Evolutionary conservation across 2,113 vertebrate genomes (phyloP).

Genomic region (Bos taurus): DNA sequence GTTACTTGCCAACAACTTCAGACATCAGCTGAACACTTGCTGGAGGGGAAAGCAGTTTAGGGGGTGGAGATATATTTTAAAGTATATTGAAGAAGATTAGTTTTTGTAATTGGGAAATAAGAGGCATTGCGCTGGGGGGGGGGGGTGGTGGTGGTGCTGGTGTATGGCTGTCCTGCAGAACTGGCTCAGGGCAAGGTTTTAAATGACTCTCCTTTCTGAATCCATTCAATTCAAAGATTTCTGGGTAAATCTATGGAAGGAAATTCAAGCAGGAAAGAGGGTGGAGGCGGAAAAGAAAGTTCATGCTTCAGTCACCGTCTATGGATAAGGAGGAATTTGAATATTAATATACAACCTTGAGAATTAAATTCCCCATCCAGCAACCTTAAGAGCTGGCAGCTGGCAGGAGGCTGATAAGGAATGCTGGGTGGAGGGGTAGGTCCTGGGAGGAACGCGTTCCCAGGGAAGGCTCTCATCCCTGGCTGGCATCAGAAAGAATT

Average conservation of each 20-base stretch:
- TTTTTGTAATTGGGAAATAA: slow-evolving; percentile 42
- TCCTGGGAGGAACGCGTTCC: slow-evolving; percentile 76
- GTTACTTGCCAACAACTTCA: slow-evolving; percentile 74
- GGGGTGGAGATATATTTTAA: slow-evolving; percentile 43
- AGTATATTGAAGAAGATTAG: slow-evolving; percentile 13
- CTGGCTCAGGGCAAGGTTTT: neutral
- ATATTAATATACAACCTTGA: slow-evolving; percentile 81
- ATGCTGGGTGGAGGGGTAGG: slow-evolving; percentile 38
- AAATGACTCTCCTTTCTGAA: slow-evolving; percentile 41
- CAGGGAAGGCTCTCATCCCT: slow-evolving; percentile 81
- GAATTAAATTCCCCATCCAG: slow-evolving; percentile 80
- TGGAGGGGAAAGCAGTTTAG: slow-evolving; percentile 11
- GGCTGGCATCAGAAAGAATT: slow-evolving; percentile 80
- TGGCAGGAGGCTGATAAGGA: slow-evolving; percentile 82
- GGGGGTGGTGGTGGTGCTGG: neutral
- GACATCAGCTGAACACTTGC: slow-evolving; percentile 47
- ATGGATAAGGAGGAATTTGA: slow-evolving; percentile 80
- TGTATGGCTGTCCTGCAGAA: neutral
- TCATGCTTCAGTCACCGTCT: slow-evolving; percentile 72
- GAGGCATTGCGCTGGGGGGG: neutral
- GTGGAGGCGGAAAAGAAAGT: slow-evolving; percentile 81
- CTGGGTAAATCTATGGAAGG: slow-evolving; percentile 81
- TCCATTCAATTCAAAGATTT: slow-evolving; percentile 72
- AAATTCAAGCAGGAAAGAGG: slow-evolving; percentile 82
- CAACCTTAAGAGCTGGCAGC: slow-evolving; percentile 80